Base-by-base conservation (phyloP, 1,140 invertebrate species). In the Tetramorium parvispinum region DNA sequence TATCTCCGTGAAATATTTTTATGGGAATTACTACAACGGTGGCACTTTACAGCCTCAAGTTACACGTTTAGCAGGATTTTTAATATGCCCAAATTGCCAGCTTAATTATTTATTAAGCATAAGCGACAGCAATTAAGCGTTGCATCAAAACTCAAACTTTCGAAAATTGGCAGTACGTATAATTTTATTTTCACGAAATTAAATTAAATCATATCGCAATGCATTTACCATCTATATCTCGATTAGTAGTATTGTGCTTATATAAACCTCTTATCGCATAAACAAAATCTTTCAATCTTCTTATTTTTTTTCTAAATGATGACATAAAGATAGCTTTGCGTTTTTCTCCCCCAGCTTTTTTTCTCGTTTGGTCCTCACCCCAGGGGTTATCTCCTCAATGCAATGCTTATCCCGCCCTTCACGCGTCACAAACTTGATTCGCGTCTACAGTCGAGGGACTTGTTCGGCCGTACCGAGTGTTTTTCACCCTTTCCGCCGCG, bases 381-480 rank as follows among this genome's bases (percentile, higher is more conserved):
- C 59, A 4, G 24, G 37, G 16, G 59, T 68, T 85, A 66, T 78
- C 83, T 79, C 55, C 53, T 66, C 63, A 43, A 10, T 40, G 79
- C 68, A 59, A 83, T 53, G 79, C 53, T 83, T 75, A 82, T 73
- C 51, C 51, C 66, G 68, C 55, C 68, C 79, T 83, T 83, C 24
- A 83, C 68, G 79, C 79, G 68, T 83, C 79, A 83, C 79, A 75
- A 83, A 82, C 65, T 71, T 71, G 65, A 82, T 82, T 82, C 79
- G 61, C 43, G 78, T 82, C 79, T 59, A 16, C 49, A 59, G 40
- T n/a, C 85, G 63, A 68, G 85, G 61, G 76, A 81, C 49, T 49
- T 18, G 21, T 46, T 49, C 40, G 21, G 40, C 51, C 76, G 51
- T 81, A 46, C 66, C 65, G 75, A 81, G 71, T 77, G 87, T 49